Base-by-base conservation (phyloP, 2,113 vertebrate genomes). In the Propithecus coquereli region DNA sequence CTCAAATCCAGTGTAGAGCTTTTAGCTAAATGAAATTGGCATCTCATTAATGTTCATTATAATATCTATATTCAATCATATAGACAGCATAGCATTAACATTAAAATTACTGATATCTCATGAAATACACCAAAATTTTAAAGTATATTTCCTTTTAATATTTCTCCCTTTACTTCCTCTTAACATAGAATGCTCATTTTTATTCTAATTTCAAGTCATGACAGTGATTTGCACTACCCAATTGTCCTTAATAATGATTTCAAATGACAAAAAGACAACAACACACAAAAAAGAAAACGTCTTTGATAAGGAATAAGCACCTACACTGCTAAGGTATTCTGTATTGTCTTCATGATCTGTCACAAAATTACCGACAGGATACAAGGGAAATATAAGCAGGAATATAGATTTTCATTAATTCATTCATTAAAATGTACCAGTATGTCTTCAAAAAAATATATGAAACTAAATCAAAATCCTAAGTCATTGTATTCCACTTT, bases 101-200 rank as follows among this genome's bases (percentile, higher is more conserved):
- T 45, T 61, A 54, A 50, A 91, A 96, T 71, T 91, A 97, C 61
- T 65, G 40, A 91, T 34, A 97, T 79, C 84, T 97, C 65, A 91
- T 8, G 54, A 23, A 94, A 57, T 54, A 77, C 23, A 93, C 2
- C 50, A 82, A 45, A 27, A 52, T 85, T 95, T 59, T 14, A n/a
- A 77, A 76, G n/a, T 85, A 23, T 37, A 70, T 70, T 66, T 92
- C 45, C n/a, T 66, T 91, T 95, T 63, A 85, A 32, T 43, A 76
- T 52, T 22, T 73, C 9, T 81, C 74, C 30, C 8, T 86, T 92
- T 85, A 47, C 80, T 91, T 89, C 32, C n/a, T 85, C 54, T 94
- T 81, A 88, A 73, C n/a, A 27, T 3, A 83, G 27, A 80, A 18
- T 84, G 6, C 30, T 82, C 52, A 76, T 89, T 81, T 77, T 79